Percentiles rank a stretch among this genome's conserved stretches.
Evolutionary conservation across 2,113 vertebrate species (phyloP).

Genomic region (Gracilinanus agilis): DNA sequence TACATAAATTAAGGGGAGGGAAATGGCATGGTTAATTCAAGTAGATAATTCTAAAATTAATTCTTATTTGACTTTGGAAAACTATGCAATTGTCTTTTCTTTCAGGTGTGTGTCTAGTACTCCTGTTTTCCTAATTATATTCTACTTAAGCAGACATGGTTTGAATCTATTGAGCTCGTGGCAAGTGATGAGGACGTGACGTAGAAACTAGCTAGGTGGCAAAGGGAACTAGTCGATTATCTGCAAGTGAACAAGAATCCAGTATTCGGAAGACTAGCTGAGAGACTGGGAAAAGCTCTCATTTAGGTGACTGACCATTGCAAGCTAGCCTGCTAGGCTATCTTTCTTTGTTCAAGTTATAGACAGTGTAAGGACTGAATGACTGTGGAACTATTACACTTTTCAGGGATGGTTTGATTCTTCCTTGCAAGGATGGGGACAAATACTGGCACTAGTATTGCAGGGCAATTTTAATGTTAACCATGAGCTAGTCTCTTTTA

Average conservation of each 20-base stretch:
- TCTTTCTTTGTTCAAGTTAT: neutral
- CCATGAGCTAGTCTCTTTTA: neutral
- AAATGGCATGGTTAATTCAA: slow-evolving; percentile 44
- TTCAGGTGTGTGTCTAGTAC: slow-evolving; percentile 45
- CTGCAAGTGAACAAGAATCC: neutral
- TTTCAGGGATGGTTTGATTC: too few relatives aligned
- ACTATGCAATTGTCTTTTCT: slow-evolving; percentile 31
- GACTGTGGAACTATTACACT: neutral
- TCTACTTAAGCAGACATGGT: slow-evolving; percentile 40
- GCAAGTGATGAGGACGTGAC: neutral
- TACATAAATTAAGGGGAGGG: slow-evolving; percentile 17
- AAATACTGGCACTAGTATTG: too few relatives aligned
- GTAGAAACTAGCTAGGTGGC: slow-evolving; percentile 22
- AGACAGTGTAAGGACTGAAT: neutral
- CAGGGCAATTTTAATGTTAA: too few relatives aligned
- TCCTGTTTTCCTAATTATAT: slow-evolving; percentile 38
- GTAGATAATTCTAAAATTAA: slow-evolving; percentile 32
- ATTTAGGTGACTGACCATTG: neutral
- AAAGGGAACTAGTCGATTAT: neutral
- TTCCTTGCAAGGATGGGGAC: too few relatives aligned
- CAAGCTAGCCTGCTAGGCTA: neutral
- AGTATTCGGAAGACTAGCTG: neutral
- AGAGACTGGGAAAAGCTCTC: neutral
- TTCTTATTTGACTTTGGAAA: slow-evolving; percentile 57
- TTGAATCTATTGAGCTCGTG: slow-evolving; percentile 24